A percentile compares a stretch with the other conserved stretches of the same genome.
Evolutionary conservation across 2,888 invertebrate species (phyloP).

Genomic region (Pyrocoelia pectoralis): DNA sequence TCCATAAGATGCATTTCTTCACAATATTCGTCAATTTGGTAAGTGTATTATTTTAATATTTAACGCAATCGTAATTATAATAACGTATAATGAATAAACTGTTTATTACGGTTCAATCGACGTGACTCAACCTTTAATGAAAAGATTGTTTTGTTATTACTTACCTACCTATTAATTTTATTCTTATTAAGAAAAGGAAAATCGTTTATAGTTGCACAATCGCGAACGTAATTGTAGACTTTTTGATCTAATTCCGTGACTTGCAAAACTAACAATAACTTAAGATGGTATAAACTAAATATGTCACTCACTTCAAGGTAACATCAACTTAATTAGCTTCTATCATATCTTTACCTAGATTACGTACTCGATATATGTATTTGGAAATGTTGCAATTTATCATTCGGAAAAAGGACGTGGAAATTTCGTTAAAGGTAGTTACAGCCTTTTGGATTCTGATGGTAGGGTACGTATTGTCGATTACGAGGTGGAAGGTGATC

Average conservation of each 20-base stretch:
- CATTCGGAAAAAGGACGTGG: constrained; percentile 52
- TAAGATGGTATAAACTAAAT: constrained; percentile 6
- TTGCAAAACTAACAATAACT: constrained; percentile 18
- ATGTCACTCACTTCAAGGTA: not conserved
- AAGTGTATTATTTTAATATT: constrained; percentile 22
- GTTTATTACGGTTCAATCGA: not conserved
- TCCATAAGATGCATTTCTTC: constrained; percentile 33
- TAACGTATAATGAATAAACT: not conserved
- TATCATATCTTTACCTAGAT: not conserved
- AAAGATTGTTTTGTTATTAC: not conserved
- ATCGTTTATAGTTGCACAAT: not conserved
- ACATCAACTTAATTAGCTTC: not conserved
- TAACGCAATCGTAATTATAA: not conserved
- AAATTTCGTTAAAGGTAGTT: constrained; percentile 61
- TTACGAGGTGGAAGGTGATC: constrained; percentile 65
- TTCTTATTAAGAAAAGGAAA: not conserved
- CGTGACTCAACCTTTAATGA: not conserved
- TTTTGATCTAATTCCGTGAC: constrained; percentile 28
- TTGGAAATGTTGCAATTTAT: constrained; percentile 45
- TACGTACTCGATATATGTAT: not conserved
- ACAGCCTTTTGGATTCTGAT: constrained; percentile 73
- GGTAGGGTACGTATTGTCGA: constrained; percentile 68
- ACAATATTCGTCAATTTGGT: constrained; percentile 34
- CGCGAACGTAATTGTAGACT: constrained; percentile 23
- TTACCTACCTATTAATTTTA: not conserved